These are phyloP conservation scores for Nyleta sp. DNA, from an alignment of 2,888 invertebrate species.

Conservation along the genomic window DNA sequence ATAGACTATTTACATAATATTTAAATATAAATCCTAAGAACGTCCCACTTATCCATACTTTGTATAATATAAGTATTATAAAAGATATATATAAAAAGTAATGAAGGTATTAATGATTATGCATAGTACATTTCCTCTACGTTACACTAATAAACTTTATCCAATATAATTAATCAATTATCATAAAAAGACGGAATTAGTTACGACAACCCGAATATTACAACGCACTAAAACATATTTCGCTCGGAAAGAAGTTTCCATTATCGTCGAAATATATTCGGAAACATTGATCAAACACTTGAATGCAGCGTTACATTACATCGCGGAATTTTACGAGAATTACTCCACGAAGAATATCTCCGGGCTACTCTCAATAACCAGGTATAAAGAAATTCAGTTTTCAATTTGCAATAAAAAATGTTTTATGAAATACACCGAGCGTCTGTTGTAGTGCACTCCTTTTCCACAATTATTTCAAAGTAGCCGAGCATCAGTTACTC, in stretches of 20 bases:
- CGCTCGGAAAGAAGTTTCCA: background rate
- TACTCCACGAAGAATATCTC: slow-evolving; percentile 20
- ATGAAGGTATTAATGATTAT: background rate
- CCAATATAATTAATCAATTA: too few relatives aligned
- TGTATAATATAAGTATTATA: background rate
- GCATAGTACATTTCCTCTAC: too few relatives aligned
- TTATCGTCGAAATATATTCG: slow-evolving; percentile 5
- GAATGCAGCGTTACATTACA: background rate
- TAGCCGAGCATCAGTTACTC: slow-evolving; percentile 25
- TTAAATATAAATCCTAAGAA: slow-evolving; percentile 7
- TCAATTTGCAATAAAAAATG: slow-evolving; percentile 38
- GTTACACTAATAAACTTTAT: too few relatives aligned
- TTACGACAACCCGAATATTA: too few relatives aligned
- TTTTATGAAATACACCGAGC: slow-evolving; percentile 15
- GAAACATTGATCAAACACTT: slow-evolving; percentile 24
- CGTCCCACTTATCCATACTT: slow-evolving; percentile 9
- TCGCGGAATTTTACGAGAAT: slow-evolving; percentile 10
- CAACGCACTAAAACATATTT: too few relatives aligned
- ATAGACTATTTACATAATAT: slow-evolving; percentile 8
- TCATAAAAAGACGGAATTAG: background rate
- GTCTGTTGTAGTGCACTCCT: slow-evolving; percentile 1
- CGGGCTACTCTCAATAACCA: slow-evolving; percentile 13
- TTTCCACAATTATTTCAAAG: slow-evolving; percentile 28
- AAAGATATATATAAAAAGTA: background rate
- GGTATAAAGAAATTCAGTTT: slow-evolving; percentile 19